Base-by-base conservation (phyloP, 2,113 vertebrate species). In the Pseudolaguvia tuberculata region DNA sequence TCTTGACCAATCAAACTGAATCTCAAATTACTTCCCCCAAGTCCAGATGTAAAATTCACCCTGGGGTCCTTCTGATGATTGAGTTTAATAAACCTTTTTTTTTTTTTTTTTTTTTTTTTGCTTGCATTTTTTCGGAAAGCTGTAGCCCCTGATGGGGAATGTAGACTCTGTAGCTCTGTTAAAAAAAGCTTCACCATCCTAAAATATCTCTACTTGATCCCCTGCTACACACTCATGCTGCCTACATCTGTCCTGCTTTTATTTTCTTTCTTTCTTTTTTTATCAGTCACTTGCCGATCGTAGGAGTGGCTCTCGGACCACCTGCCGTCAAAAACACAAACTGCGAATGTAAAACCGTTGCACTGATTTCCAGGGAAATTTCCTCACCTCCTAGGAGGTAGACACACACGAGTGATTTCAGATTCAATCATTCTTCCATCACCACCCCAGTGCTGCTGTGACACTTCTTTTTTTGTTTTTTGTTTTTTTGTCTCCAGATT, bases 371-470 rank as follows among this genome's bases (percentile, higher is more conserved):
- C 15, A 25, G 8, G 5, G 5, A 53, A 50, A 21, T 10, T n/a
- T 15, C 11, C 48, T 53, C 29, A 9, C 6, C 58, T 35, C 27
- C 35, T n/a, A 45, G 59, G 55, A 55, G 15, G 10, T 31, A 48
- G 5, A 15, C 45, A 11, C 51, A 21, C n/a, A 74, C 5, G n/a
- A 51, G 48, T 29, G 51, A 66, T 15, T 66, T 66, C 18, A 56
- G 73, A 74, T 56, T 66, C 51, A 50, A 55, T 25, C 18, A 8
- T 67, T 56, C 61, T 75, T 66, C 18, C 73, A 56, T 75, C 73
- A 75, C 3, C 3, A 42, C 25, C 51, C 0, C 3, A 10, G 14
- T 47, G 12, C 42, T 63, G 58, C 58, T 39, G 27, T 13, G 25
- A 21, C 59, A 35, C n/a, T n/a, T n/a, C n/a, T n/a, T n/a, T n/a